A percentile compares a stretch with the other conserved stretches of the same genome.
Evolutionary conservation across 2,797 vertebrate genomes (phyloP).

Genomic region (Gymnoscopelus microlampas): DNA sequence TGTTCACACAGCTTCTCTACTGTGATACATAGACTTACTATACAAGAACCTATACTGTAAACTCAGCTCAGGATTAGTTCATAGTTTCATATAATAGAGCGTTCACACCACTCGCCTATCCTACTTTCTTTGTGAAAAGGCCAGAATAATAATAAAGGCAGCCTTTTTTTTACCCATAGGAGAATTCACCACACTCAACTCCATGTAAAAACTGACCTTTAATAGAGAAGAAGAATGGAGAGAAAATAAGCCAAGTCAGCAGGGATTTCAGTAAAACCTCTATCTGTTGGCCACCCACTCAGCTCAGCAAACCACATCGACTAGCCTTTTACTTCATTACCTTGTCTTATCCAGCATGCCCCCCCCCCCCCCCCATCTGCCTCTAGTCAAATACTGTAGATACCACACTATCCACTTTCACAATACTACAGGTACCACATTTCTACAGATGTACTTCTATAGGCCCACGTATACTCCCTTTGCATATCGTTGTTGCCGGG

Average conservation of each 20-base stretch:
- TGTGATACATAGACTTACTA: no score
- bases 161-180: constrained; percentile 43
- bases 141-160: constrained; percentile 50
- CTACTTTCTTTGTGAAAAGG: constrained; percentile 45
- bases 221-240: constrained; percentile 15
- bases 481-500: no score
- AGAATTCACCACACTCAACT: constrained; percentile 50
- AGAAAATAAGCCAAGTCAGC: constrained; percentile 30
- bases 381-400: no score
- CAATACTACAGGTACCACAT: no score
- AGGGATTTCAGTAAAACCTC: constrained; percentile 44
- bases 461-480: no score
- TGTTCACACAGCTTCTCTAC: no score
- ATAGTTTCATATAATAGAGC: constrained; percentile 44
- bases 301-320: constrained; percentile 8
- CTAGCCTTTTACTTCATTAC: neutral
- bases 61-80: constrained; percentile 38
- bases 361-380: neutral
- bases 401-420: no score
- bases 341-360: neutral
- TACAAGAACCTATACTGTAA: constrained; percentile 11
- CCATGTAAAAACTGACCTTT: constrained; percentile 71
- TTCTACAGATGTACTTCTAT: no score
- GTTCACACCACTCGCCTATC: constrained; percentile 1
- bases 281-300: constrained; percentile 17